Evolutionary conservation across 2,113 vertebrate species (phyloP).

Genomic region (Bagarius yarrelli): DNA sequence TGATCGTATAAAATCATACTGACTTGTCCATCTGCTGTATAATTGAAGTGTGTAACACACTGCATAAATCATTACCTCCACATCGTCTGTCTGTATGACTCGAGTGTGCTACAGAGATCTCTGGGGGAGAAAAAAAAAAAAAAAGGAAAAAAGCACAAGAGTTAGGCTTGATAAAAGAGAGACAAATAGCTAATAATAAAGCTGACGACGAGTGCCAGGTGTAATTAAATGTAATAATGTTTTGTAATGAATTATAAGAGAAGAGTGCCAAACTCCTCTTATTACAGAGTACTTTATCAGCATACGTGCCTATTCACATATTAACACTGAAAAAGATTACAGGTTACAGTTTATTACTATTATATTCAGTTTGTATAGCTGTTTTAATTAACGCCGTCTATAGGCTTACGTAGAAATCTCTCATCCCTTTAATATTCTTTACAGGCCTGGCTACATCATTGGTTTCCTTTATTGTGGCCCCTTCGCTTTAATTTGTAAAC

Average conservation of each 20-base stretch:
- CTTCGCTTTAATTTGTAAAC: background rate
- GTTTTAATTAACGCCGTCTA: background rate
- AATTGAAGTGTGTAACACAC: constrained; percentile 7
- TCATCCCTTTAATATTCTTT: no score
- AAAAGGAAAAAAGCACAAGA: constrained; percentile 54
- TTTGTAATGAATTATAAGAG: constrained; percentile 69
- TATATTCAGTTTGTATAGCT: background rate
- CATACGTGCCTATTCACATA: background rate
- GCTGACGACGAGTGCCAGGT: constrained; percentile 64
- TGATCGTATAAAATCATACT: constrained; percentile 3
- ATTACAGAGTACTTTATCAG: background rate
- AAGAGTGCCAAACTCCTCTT: constrained; percentile 51
- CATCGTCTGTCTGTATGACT: constrained; percentile 87
- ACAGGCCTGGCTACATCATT: background rate
- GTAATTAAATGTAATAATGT: constrained; percentile 72
- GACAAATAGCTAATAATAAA: constrained; percentile 59
- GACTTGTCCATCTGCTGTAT: constrained; percentile 25
- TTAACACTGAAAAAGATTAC: background rate
- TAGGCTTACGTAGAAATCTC: background rate
- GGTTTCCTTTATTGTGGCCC: background rate
- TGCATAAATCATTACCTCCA: constrained; percentile 80
- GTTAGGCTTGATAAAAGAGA: constrained; percentile 59
- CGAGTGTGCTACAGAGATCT: constrained; percentile 90
- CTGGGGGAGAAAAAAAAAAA: constrained; percentile 74
- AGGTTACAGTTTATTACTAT: no score